These are phyloP conservation scores for Lagodon rhomboides DNA, from an alignment of 2,797 vertebrate species.

Conservation along the genomic window DNA sequence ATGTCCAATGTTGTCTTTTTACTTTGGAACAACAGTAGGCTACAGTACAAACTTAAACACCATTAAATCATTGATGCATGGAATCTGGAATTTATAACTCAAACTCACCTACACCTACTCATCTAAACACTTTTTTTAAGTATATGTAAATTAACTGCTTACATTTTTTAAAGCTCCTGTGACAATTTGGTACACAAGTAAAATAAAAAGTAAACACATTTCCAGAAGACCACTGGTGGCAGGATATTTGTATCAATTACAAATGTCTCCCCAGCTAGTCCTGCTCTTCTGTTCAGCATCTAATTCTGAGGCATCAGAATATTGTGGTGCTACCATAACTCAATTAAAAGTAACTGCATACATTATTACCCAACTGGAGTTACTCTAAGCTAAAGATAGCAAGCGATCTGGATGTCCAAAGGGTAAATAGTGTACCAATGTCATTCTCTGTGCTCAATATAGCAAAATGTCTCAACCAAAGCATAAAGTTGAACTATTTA, in stretches of 20 bases:
- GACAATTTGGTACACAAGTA: background rate
- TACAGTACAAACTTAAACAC: background rate
- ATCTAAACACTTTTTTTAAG: background rate
- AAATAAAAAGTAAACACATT: background rate
- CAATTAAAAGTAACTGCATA: slow-evolving; percentile 40
- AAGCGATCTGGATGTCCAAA: no score
- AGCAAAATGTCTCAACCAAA: no score
- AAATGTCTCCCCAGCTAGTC: slow-evolving; percentile 1
- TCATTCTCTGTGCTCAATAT: no score
- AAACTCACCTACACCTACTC: background rate
- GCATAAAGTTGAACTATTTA: no score
- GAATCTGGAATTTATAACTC: background rate
- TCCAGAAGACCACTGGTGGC: background rate
- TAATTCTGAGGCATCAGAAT: slow-evolving; percentile 14
- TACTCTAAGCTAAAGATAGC: no score
- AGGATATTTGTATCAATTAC: background rate
- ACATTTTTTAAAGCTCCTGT: background rate
- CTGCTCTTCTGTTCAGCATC: slow-evolving; percentile 14
- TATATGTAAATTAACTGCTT: background rate
- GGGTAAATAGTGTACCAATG: no score
- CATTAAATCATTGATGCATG: background rate
- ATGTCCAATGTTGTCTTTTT: background rate
- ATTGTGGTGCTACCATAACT: background rate
- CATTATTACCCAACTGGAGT: slow-evolving; percentile 16
- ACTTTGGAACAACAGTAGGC: background rate